These are phyloP conservation scores for Aphodius sticticus DNA, from an alignment of 2,888 invertebrate genomes.

Conservation along the genomic window DNA sequence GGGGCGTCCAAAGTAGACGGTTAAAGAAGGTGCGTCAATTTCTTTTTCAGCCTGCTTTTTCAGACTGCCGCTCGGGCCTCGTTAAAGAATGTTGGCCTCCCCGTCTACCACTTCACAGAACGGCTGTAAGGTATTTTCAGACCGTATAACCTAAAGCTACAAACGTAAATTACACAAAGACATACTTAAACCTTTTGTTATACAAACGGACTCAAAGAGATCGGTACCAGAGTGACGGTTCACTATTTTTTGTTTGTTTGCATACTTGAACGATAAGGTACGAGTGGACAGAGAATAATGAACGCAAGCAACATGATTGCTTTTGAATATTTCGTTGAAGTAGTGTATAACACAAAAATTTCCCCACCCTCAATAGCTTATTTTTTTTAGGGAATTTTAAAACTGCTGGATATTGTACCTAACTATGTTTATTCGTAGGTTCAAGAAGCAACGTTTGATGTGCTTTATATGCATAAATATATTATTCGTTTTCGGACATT, in stretches of 20 bases:
- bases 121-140: constrained; percentile 4
- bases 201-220: constrained; percentile 4
- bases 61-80: background rate
- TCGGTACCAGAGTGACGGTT: too few species aligned
- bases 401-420: too few species aligned
- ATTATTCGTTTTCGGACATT: too few species aligned
- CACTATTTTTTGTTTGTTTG: background rate
- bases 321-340: background rate
- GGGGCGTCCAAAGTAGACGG: background rate
- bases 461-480: too few species aligned
- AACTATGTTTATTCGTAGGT: too few species aligned
- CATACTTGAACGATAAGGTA: background rate
- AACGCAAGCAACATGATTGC: background rate
- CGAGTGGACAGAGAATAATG: background rate
- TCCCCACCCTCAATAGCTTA: too few species aligned
- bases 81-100: background rate
- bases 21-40: background rate
- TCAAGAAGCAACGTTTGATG: too few species aligned
- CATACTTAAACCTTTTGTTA: constrained; percentile 15
- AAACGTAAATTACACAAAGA: constrained; percentile 15
- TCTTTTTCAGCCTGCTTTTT: background rate
- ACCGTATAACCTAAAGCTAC: constrained; percentile 4
- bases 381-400: too few species aligned
- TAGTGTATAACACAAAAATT: background rate
- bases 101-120: background rate